Base-by-base conservation (phyloP, 2,113 vertebrate genomes). In the Anolis sagrei region DNA sequence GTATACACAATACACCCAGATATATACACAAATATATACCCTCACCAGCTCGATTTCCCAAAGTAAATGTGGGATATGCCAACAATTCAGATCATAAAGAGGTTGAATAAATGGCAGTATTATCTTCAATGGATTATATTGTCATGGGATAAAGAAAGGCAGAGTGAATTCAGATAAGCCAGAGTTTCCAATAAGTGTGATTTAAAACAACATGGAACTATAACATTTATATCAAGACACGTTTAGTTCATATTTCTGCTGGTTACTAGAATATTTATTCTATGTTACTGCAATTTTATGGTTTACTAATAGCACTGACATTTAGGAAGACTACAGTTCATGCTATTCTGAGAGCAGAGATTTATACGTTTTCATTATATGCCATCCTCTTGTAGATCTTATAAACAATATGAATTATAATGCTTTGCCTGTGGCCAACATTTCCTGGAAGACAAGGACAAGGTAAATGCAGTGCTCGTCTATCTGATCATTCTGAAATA, bases 361-460 rank as follows among this genome's bases (percentile, higher is more conserved):
- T 85, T 92, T 93, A 89, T 64, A 76, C 7, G 68, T 18, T 85
- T 90, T 32, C 64, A 19, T 87, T 82, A 83, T 72, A 73, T 91
- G 89, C 86, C 79, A 66, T 80, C 62, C 81, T 89, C 79, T 89
- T 89, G 77, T 82, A 19, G 7, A 0, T 81, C 89, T 93, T 81
- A 92, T 91, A 94, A 92, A 94, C 91, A 92, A 76, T 36, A 0
- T 34, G 44, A 44, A 58, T 90, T 36, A 90, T 91, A 90, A 25
- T 82, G 68, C 16, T 66, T 84, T 10, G 76, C 91, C 85, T 68
- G 34, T 1, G 5, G 4, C 91, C 88, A 91, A 92, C 86, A 72
- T 72, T 92, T 92, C 90, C 91, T 72, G 72, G 88, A 87, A 80
- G 74, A 84, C 87, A 92, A 90, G 48, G 44, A 36, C 84, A 92